Base-by-base conservation (phyloP, 2,888 invertebrate species). In the Pammene fasciana region DNA sequence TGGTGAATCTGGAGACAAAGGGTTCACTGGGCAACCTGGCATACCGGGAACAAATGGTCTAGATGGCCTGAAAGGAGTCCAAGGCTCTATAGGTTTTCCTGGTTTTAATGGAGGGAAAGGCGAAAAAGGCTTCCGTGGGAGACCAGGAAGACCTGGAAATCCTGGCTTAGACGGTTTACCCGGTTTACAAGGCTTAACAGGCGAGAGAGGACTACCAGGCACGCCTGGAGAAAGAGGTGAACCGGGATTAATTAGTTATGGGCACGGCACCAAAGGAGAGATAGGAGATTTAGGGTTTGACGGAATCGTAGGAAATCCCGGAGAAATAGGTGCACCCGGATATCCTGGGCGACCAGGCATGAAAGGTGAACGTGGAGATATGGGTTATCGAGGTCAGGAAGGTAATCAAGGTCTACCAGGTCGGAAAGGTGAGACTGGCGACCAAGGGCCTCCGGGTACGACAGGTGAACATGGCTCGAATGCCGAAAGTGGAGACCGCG, bases 401-500 rank as follows among this genome's bases (percentile, higher is more conserved):
- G 95, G 95, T 68, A 89, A 90, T 16, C 72, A 78, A 46, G 96
- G 96, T 56, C 65, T 82, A 0, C 78, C 74, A 46, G 96, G 96
- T 43, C 81, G 83, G 18, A 90, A 88, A 74, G 96, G 96, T 50
- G 77, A 86, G 56, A 74, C 78, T 52, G 95, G 95, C 36, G 90
- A 93, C 64, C 77, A 83, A 38, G 96, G 95, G 10, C 86, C 88
- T 4, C 89, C 86, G 41, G 95, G 96, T 36, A 77, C 86, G 2
- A 86, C 86, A 76, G 95, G 96, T 41, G 78, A 94, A 55, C 88
- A 94, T 41, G 96, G 95, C 65, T 79, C 90, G 72, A 92, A 90
- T 76, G 93, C 95, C n/a, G 94, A 94, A 79, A 86, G 79, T 18
- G 97, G 97, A 38, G 95, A 96, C 74, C 80, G 81, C 55, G 97